Conservation (phyloP, 2,113 vertebrate species). For the Phylloscopus trochilus region DNA sequence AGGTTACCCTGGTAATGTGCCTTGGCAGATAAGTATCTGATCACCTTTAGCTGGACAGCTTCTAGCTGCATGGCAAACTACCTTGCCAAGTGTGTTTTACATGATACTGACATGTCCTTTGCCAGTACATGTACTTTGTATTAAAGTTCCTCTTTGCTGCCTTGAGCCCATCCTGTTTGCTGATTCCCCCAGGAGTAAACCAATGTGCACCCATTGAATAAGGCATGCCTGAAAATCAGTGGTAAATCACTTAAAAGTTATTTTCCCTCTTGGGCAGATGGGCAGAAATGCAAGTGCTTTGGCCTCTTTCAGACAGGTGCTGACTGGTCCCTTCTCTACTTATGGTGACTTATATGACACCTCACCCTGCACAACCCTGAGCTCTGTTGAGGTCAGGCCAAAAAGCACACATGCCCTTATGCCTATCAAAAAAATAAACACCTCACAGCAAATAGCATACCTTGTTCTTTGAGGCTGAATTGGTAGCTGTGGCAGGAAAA, state of each 20-base stretch:
- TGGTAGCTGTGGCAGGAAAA: background rate
- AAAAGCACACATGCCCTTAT: background rate
- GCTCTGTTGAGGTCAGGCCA: background rate
- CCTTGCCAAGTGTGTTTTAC: background rate
- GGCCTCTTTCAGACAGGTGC: background rate
- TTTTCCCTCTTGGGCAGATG: background rate
- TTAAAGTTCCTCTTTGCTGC: background rate
- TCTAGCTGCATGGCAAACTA: constrained; percentile 4
- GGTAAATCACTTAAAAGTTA: background rate
- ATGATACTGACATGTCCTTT: background rate
- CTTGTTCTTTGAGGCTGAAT: background rate
- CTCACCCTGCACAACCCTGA: background rate
- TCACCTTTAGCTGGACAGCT: background rate
- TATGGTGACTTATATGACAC: background rate
- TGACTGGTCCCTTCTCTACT: background rate
- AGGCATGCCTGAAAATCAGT: background rate
- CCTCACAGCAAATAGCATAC: background rate
- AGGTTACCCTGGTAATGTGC: background rate
- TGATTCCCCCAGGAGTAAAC: background rate
- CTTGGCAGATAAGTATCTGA: constrained; percentile 15
- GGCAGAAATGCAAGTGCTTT: background rate
- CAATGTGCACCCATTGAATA: background rate
- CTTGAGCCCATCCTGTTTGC: background rate
- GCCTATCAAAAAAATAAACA: background rate
- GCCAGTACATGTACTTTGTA: background rate